phyloP scores from a whole-genome alignment of 1,140 invertebrate species.

The Harlomillsia oculata region DNA sequence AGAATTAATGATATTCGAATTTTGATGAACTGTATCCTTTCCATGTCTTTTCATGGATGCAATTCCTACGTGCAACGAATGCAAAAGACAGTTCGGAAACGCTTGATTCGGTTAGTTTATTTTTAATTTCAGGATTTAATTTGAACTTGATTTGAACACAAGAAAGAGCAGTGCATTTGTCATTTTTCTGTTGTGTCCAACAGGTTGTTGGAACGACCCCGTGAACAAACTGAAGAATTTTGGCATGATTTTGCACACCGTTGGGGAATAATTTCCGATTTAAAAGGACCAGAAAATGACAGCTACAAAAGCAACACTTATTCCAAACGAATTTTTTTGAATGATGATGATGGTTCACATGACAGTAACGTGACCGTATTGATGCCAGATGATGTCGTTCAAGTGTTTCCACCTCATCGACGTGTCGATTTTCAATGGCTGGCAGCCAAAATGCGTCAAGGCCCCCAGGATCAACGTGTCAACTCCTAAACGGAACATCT shows the following conservation, averaged over 20 bases:
- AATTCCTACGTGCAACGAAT: not conserved
- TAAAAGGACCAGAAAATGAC: too few relatives aligned
- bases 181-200: not conserved
- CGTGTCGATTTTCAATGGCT: too few relatives aligned
- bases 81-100: not conserved
- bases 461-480: too few relatives aligned
- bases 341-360: too few relatives aligned
- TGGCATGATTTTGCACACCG: conserved; percentile 10
- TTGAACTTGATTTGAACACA: not conserved
- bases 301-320: too few relatives aligned
- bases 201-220: conserved; percentile 12
- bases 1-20: conserved; percentile 24
- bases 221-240: conserved; percentile 16
- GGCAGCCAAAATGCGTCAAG: too few relatives aligned
- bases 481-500: too few relatives aligned
- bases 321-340: too few relatives aligned
- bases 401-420: too few relatives aligned
- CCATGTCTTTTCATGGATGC: not conserved
- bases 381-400: too few relatives aligned
- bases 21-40: conserved; percentile 22
- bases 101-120: not conserved
- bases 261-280: too few relatives aligned
- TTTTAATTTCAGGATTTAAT: not conserved
- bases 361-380: too few relatives aligned
- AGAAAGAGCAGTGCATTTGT: not conserved